Percentiles rank a stretch among this genome's conserved stretches.
These are phyloP conservation scores for Smutsia gigantea DNA, from an alignment of 2,797 vertebrate genomes.

Conservation along the genomic window DNA sequence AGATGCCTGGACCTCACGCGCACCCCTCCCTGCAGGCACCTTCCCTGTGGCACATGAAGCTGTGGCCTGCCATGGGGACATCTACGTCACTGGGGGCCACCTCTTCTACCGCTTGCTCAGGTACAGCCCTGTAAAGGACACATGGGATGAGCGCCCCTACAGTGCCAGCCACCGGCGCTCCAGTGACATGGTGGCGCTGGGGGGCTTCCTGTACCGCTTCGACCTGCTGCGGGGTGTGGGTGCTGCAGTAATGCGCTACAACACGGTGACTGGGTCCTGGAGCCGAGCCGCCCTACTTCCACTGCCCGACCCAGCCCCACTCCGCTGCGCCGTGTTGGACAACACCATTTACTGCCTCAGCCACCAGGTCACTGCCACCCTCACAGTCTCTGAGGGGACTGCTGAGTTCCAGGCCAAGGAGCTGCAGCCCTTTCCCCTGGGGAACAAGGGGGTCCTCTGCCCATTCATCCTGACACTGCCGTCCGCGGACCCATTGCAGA, in stretches of 20 bases:
- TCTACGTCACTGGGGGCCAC: slow-evolving; percentile 75
- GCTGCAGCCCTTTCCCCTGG: slow-evolving; percentile 75
- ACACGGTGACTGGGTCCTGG: slow-evolving; percentile 74
- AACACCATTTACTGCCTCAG: slow-evolving; percentile 83
- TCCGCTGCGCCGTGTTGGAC: slow-evolving; percentile 76
- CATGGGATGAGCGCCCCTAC: slow-evolving; percentile 82
- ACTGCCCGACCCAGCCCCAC: slow-evolving; percentile 49
- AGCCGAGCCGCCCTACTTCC: slow-evolving; percentile 59
- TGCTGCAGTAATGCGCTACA: slow-evolving; percentile 76
- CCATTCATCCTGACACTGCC: slow-evolving; percentile 78
- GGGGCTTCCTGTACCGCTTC: slow-evolving; percentile 80
- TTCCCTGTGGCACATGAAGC: slow-evolving; percentile 83
- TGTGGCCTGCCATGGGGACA: slow-evolving; percentile 78
- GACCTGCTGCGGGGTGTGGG: slow-evolving; percentile 76
- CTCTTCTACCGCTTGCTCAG: slow-evolving; percentile 82
- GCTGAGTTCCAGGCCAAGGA: slow-evolving; percentile 78
- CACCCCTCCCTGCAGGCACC: slow-evolving; percentile 66
- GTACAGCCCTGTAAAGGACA: slow-evolving; percentile 75
- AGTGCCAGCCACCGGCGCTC: slow-evolving; percentile 80
- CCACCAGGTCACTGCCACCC: slow-evolving; percentile 74
- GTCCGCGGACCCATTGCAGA: slow-evolving; percentile 18
- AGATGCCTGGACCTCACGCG: slow-evolving; percentile 57
- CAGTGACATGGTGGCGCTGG: slow-evolving; percentile 79
- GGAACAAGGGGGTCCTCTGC: slow-evolving; percentile 64
- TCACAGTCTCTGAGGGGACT: slow-evolving; percentile 60